Evolutionary conservation across 2,888 invertebrate species (phyloP).

Genomic region (Lamproptera curius): DNA sequence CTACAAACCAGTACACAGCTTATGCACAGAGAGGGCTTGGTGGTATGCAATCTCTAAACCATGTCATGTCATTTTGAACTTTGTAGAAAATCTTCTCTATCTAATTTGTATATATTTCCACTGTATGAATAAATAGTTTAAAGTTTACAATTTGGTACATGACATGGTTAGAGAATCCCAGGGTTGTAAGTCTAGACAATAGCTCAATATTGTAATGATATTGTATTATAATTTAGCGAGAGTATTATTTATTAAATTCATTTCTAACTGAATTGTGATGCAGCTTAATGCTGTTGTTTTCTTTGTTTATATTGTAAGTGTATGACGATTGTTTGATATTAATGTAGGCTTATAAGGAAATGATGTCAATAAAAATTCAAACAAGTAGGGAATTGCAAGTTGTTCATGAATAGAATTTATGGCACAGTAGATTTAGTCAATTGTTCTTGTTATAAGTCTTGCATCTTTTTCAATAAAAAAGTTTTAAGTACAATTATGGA

Average conservation of each 20-base stretch:
- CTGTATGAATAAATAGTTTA: constrained; percentile 6
- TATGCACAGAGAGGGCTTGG: constrained; percentile 61
- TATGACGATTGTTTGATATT: constrained; percentile 53
- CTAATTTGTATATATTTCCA: constrained; percentile 58
- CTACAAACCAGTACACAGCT: constrained; percentile 58
- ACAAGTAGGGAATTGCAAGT: constrained; percentile 48
- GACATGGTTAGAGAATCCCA: constrained; percentile 72
- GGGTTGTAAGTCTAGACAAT: constrained; percentile 74
- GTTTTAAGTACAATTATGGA: constrained; percentile 35
- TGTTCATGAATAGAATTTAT: constrained; percentile 40
- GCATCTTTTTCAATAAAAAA: constrained; percentile 14
- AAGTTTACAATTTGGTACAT: constrained; percentile 32
- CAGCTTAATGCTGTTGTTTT: constrained; percentile 66
- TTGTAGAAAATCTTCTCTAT: constrained; percentile 37
- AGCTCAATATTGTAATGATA: constrained; percentile 60
- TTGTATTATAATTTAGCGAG: constrained; percentile 56
- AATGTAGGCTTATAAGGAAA: constrained; percentile 51
- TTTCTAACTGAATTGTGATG: constrained; percentile 59
- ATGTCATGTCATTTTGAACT: constrained; percentile 48
- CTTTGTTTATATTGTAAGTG: constrained; percentile 44
- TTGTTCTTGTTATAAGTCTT: constrained; percentile 21
- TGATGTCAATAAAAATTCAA: constrained; percentile 54
- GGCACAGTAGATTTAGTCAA: constrained; percentile 39
- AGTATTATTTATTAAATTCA: constrained; percentile 58
- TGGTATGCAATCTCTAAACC: constrained; percentile 73